These are phyloP conservation scores for Drosophila tsacasi DNA, from an alignment of 1,140 invertebrate species.

Conservation along the genomic window DNA sequence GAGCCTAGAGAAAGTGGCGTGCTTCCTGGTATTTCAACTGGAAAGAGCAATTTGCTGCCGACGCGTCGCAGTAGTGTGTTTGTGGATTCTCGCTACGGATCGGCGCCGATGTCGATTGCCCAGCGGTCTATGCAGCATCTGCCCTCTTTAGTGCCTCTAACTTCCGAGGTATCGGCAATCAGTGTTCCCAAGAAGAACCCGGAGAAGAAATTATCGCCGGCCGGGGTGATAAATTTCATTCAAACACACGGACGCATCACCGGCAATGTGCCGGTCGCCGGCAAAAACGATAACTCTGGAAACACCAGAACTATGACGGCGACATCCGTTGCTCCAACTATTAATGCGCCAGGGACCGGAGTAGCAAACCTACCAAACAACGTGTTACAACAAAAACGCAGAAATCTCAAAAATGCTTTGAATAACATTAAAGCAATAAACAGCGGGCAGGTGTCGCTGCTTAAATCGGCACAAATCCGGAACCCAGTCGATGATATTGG, in stretches of 20 bases:
- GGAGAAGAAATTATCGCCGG: conserved; percentile 56
- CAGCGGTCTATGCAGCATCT: conserved; percentile 66
- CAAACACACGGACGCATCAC: conserved; percentile 71
- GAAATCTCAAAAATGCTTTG: conserved; percentile 72
- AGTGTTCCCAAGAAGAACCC: conserved; percentile 29
- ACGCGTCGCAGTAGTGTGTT: conserved; percentile 62
- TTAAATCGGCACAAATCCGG: conserved; percentile 64
- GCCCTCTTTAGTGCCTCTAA: conserved; percentile 48
- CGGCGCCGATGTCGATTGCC: conserved; percentile 69
- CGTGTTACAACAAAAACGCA: conserved; percentile 72
- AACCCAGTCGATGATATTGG: conserved; percentile 25
- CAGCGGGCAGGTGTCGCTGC: conserved; percentile 73
- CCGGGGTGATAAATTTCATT: conserved; percentile 74
- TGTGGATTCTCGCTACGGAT: conserved; percentile 59
- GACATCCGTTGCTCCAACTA: background rate
- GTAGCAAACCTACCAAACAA: conserved; percentile 57
- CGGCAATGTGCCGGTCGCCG: conserved; percentile 41
- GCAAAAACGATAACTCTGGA: conserved; percentile 3
- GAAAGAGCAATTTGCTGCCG: conserved; percentile 19
- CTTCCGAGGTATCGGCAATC: conserved; percentile 21
- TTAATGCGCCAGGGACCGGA: conserved; percentile 5
- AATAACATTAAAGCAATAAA: conserved; percentile 74
- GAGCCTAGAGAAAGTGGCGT: background rate
- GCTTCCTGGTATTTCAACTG: conserved; percentile 2
- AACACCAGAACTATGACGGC: background rate